phyloP scores from a whole-genome alignment of 1,140 invertebrate species.

The Papilio polyxenes region DNA sequence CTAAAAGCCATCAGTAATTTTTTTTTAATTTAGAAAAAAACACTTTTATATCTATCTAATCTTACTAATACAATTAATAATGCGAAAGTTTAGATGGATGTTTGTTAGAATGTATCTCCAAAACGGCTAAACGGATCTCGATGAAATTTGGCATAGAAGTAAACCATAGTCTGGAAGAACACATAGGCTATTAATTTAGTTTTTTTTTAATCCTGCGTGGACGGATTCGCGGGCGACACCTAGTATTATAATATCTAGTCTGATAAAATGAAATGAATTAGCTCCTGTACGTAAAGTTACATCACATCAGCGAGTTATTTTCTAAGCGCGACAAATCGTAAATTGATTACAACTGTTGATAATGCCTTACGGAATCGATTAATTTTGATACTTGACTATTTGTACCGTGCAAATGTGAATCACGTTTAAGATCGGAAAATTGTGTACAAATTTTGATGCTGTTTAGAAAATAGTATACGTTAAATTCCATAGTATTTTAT shows the following conservation, averaged over 20 bases:
- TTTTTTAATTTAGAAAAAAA: background rate
- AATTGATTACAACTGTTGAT: constrained; percentile 40
- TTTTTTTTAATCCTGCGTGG: no score
- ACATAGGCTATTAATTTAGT: no score
- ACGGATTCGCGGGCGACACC: no score
- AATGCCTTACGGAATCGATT: constrained; percentile 37
- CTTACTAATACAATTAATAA: no score
- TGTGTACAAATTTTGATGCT: background rate
- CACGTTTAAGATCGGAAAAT: constrained; percentile 15
- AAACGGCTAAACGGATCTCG: no score
- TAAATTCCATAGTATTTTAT: background rate
- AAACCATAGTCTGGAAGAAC: no score
- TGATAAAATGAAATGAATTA: background rate
- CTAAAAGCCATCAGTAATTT: background rate
- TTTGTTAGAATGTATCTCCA: no score
- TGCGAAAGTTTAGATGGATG: no score
- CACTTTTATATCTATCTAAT: background rate
- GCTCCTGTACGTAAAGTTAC: background rate
- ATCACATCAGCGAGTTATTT: constrained; percentile 29
- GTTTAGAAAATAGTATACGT: background rate
- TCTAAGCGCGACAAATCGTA: constrained; percentile 26
- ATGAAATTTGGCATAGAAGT: no score
- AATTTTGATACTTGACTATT: constrained; percentile 29
- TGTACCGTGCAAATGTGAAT: constrained; percentile 30
- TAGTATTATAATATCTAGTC: background rate